These are phyloP conservation scores for Nomada ferruginata DNA, from an alignment of 2,888 invertebrate species.

Conservation along the genomic window DNA sequence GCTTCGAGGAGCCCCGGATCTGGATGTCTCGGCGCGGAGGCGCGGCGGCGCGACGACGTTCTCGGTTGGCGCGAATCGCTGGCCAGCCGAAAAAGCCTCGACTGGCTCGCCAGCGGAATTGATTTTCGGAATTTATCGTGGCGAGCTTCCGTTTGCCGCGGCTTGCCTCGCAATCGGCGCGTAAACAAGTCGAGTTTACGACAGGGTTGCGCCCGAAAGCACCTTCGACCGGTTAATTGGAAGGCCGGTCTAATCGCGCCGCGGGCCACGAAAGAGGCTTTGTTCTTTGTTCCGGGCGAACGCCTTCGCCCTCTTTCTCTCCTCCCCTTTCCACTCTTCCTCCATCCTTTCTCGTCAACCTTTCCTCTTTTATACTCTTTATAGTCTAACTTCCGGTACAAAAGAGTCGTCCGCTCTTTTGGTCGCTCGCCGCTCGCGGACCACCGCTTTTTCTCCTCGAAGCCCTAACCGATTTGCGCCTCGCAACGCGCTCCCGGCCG, in stretches of 20 bases:
- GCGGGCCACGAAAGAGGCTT: slow-evolving; percentile 56
- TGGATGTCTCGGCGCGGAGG: background rate
- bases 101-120: slow-evolving; percentile 74
- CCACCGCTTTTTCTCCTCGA: slow-evolving; percentile 18
- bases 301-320: slow-evolving; percentile 25
- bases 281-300: slow-evolving; percentile 64
- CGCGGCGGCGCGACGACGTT: background rate
- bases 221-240: slow-evolving; percentile 77
- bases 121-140: slow-evolving; percentile 83
- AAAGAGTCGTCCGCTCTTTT: slow-evolving; percentile 35
- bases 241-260: slow-evolving; percentile 69
- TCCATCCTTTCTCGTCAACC: slow-evolving; percentile 23
- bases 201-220: slow-evolving; percentile 68
- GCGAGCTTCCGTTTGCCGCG: slow-evolving; percentile 81
- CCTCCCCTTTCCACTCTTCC: slow-evolving; percentile 11
- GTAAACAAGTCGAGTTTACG: slow-evolving; percentile 82
- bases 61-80: background rate
- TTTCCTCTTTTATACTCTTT: slow-evolving; percentile 50
- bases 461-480: background rate
- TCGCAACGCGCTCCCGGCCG: background rate
- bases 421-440: slow-evolving; percentile 23
- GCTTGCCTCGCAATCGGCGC: slow-evolving; percentile 67
- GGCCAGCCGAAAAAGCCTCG: slow-evolving; percentile 11
- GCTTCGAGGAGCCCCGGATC: too few species aligned
- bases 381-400: slow-evolving; percentile 60